Base-by-base conservation (phyloP, 2,888 invertebrate species). In the Hyposoter dolosus region DNA sequence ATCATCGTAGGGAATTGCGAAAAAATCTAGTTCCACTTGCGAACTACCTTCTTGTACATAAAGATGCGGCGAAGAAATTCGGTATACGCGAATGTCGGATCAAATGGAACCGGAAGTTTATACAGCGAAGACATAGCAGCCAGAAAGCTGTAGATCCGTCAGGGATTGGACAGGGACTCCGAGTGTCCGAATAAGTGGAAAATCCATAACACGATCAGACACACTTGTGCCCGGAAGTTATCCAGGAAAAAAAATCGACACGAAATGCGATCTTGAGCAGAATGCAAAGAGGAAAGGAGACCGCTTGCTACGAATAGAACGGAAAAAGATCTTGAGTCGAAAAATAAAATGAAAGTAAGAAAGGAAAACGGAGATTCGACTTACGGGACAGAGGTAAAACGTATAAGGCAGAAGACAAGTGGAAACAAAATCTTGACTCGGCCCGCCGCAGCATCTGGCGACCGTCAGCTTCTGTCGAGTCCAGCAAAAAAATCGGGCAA, bases 101-200 rank as follows among this genome's bases (percentile, higher is more conserved):
- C 40, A 69, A 79, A 76, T 40, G 4, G 40, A 65, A 77, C 71
- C 84, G 84, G 84, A 84, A 76, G 63, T 71, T 65, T 65, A 65
- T 65, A 47, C 19, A 77, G 77, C 53, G 40, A 60, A 17, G 5
- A 23, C 53, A 56, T 63, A 53, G 77, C 35, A 53, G 77, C 35
- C 7, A 19, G 12, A 47, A 74, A 82, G 79, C 47, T 40, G 19
- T 6, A 19, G 32, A 56, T 9, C 15, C n/a, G 15, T 35, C 17
- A 35, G 43, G 53, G 68, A 43, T 50, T 68, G 65, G 28, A 19
- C 0, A 40, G 66, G 66, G 50, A 32, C 40, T 47, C 60, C 53
- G 23, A 81, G 47, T 71, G 28, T 47, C 10, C 53, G 23, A 47
- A 40, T 40, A 40, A 83, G 69, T 76, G 68, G 53, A 83, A 85